Base-by-base conservation (phyloP, 2,113 vertebrate genomes). In the Melanocharis versteri region DNA sequence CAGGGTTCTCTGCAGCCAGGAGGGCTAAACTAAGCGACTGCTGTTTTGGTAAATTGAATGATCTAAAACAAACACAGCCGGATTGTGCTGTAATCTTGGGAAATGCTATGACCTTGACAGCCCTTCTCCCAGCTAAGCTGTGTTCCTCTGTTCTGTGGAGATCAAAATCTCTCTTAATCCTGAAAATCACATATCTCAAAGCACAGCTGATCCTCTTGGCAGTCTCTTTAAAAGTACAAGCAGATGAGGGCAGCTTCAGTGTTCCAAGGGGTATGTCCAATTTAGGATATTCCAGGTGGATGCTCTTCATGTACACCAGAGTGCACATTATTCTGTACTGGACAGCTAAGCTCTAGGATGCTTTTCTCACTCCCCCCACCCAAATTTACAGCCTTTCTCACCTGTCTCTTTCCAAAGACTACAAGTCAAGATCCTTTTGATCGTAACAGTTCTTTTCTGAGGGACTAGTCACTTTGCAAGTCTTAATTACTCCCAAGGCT, bases 91-190 rank as follows among this genome's bases (percentile, higher is more conserved):
- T 65, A 71, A 4, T 84, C 68, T 72, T 54, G 68, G 76, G 79
- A 83, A 92, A 81, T 51, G 12, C 35, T 89, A 56, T 71, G 87
- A 93, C 82, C 65, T 95, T 87, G 68, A 90, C 40, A 91, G 70
- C 22, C 42, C 22, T 76, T 16, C 42, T 92, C 13, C 53, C 30
- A 73, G 68, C 50, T 83, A 76, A 82, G 39, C 69, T 62, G 39
- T 42, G 9, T 44, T 90, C n/a, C 40, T 87, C 69, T 83, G 37
- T 76, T 85, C 77, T 73, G 47, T 64, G 45, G 75, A 90, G 84
- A 92, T 69, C 31, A 88, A 89, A 84, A 89, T 96, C 82, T 89
- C 35, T 77, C 82, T 64, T 95, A 95, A 92, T 87, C 69, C 64
- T 82, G 68, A 71, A 85, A 91, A 91, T 64, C 83, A 64, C 33